Base-by-base conservation (phyloP, 2,113 vertebrate genomes). In the Trichechus manatus region DNA sequence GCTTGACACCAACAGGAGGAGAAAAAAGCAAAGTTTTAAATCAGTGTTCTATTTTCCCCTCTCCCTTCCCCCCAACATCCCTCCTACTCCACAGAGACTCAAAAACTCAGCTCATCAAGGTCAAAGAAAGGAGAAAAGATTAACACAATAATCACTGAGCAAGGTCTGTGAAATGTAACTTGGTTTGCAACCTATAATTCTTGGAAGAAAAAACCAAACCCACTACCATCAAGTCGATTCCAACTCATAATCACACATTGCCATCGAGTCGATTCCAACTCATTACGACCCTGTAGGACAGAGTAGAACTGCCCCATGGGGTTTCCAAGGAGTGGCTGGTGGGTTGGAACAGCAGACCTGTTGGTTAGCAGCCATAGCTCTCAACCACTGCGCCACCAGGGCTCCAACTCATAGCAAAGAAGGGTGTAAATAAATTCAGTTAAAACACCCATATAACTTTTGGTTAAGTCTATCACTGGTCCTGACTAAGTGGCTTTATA, bases 11-110 rank as follows among this genome's bases (percentile, higher is more conserved):
- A 44, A 75, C 42, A 91, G 66, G 6, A 84, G 86, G 91, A 91
- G 42, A 93, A 93, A 74, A 95, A 91, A 87, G 36, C 61, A 81
- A 94, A 56, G 33, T 93, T 93, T 93, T 90, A 86, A 70, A 72
- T 91, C 74, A 68, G 8, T 50, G 25, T 72, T 91, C 31, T 91
- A 59, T 53, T 82, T 94, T 56, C 33, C 33, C 64, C 75, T 72
- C 25, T 87, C 25, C 9, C 84, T 3, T 84, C 42, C 63, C 94
- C 79, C 66, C 47, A 94, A 79, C n/a, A 59, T 47, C 53, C 6
- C 33, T 61, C 14, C 53, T 7, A 42, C 66, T 47, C 74, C n/a
- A 75, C 0, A 4, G 6, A 53, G 17, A 87, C 42, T 44, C 33
- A 79, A 79, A 93, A 85, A 86, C 27, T 89, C 83, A 75, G 47